Conservation (phyloP, 2,888 invertebrate genomes). For the Sympetrum striolatum region DNA sequence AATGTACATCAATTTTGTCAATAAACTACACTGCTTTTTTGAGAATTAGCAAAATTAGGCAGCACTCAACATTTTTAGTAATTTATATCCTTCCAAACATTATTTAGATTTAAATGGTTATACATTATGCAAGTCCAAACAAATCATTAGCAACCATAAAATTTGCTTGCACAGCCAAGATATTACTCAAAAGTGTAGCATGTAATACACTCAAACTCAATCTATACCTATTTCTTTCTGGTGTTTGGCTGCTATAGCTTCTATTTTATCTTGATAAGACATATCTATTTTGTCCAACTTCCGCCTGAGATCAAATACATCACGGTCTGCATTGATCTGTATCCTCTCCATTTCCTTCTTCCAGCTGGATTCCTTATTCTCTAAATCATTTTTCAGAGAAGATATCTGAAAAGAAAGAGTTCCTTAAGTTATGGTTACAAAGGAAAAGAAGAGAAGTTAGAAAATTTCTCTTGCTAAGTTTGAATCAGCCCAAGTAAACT, state of each 20-base stretch:
- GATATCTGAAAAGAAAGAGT: conserved; percentile 65
- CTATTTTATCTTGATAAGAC: conserved; percentile 74
- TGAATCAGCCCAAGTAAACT: too few relatives aligned
- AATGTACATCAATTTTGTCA: too few relatives aligned
- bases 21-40: too few relatives aligned
- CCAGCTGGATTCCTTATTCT: conserved; percentile 67
- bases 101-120: too few relatives aligned
- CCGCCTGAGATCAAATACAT: conserved; percentile 72
- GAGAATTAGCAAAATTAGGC: too few relatives aligned
- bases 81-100: too few relatives aligned
- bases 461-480: too few relatives aligned
- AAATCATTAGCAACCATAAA: too few relatives aligned
- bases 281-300: conserved; percentile 78
- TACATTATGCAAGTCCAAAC: too few relatives aligned
- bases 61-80: too few relatives aligned
- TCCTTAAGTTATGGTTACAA: not conserved
- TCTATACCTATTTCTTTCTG: conserved; percentile 71
- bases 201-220: not conserved
- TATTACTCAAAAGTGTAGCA: too few relatives aligned
- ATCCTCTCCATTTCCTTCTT: conserved; percentile 66
- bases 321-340: conserved; percentile 72
- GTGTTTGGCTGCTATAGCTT: conserved; percentile 70
- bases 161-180: too few relatives aligned
- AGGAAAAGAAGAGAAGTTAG: not conserved
- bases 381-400: conserved; percentile 69